Evolutionary conservation across 2,888 invertebrate species (phyloP), one percentile per base, ranked within the genome.

Genomic region (Imbricaverruca yamaguchii): DNA sequence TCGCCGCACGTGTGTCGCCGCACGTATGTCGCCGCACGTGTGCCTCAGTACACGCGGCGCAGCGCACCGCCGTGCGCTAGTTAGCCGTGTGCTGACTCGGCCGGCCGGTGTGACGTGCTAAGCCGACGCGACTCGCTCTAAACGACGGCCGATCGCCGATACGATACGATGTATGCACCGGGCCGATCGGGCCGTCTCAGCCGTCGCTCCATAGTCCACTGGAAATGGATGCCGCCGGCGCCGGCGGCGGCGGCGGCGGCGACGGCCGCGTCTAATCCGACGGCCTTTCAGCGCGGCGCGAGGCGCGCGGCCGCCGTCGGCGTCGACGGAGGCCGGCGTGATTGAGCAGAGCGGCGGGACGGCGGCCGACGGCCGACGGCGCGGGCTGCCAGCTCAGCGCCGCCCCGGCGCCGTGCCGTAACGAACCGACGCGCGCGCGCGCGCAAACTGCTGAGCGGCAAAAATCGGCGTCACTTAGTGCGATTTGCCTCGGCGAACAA

Each of bases 321-420:
- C 39, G 39, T 39, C 39, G 39, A 39, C 39, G 39, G 39, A 39
- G 39, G 39, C 39, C 59, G 15, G 59, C 59, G 15, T 59, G 59
- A 59, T 59, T 59, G 59, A 59, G 7, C 59, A 59, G 59, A 59
- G 59, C 59, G 59, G 1, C 15, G 15, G 59, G 59, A 59, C 12
- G 12, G 59, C 11, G 65, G 9, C 18, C 55, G 4, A 15, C 11
- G 65, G 9, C 18, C 55, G 4, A 15, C 74, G 55, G 69, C 53
- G 18, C 25, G 39, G n/a, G 8, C 55, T 55, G 74, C 74, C 74
- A 74, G 53, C 74, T 74, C 74, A 74, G 74, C 74, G 69, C 69
- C 53, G 21, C 59, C 1, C 53, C 53, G 55, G 10, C 74, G 9
- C 55, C 55, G 55, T 10, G 25, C 53, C 53, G 53, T 74, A 74